Base-by-base conservation (phyloP, 2,113 vertebrate species). In the Rostratula benghalensis region DNA sequence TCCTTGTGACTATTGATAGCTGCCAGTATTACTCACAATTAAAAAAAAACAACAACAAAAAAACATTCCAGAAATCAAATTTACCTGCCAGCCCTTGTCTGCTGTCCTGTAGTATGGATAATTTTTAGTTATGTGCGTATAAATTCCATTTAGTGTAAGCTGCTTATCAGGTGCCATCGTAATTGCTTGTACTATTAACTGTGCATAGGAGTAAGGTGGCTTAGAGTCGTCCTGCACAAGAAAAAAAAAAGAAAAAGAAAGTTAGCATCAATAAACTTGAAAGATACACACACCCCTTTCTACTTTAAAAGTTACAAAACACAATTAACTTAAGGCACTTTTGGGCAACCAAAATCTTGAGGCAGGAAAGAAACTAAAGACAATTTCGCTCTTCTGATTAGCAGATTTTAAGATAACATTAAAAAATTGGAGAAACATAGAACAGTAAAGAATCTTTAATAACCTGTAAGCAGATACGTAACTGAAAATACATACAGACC, bases 41-140 rank as follows among this genome's bases (percentile, higher is more conserved):
- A 74, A 24, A 60, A 59, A 33, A 7, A 20, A 18, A 45, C 41
- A 43, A 43, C 43, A 19, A 19, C 45, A 45, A 20, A 18, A 39
- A 9, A 41, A 3, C 1, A 68, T 67, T 94, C 16, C 68, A 92
- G 70, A 93, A 90, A 75, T 45, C 7, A 43, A 5, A 67, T 27
- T 97, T 96, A 99, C 99, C 99, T 99, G 99, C 99, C 99, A 99
- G 98, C 99, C 99, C 98, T 99, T 99, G 97, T 99, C 99, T 50
- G 99, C 99, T 39, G 99, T 99, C 97, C 99, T 98, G 98, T 99
- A 99, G 98, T 99, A 99, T 0, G 99, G 99, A 28, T 99, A 99
- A 93, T 99, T 99, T 98, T 99, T 99, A 81, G 99, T 99, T 97
- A 99, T 99, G 98, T 99, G 99, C 46, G 99, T 99, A 91, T 99